phyloP scores from a whole-genome alignment of 2,113 vertebrate genomes.

The Gavialis gangeticus region DNA sequence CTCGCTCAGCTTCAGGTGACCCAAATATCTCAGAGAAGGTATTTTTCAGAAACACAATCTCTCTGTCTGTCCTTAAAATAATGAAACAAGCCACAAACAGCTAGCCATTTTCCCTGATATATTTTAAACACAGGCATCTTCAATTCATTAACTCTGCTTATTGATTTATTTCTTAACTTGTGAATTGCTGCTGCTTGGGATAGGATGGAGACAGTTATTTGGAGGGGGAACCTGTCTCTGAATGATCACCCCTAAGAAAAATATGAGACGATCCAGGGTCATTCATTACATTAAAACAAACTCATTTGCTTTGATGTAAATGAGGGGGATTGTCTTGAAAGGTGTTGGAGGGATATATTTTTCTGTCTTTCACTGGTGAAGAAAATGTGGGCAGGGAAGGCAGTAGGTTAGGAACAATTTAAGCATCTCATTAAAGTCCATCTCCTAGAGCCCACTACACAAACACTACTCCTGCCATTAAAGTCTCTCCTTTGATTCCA shows the following conservation, averaged over 20 bases:
- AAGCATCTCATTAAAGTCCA: not conserved
- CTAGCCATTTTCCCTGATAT: slow-evolving; percentile 16
- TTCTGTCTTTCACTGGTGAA: fast-evolving
- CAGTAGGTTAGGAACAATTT: not conserved
- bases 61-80: not conserved
- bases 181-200: slow-evolving; percentile 56
- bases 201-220: slow-evolving; percentile 61
- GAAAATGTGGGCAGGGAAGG: not conserved
- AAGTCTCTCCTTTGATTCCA: not conserved
- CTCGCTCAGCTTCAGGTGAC: not conserved
- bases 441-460: not conserved
- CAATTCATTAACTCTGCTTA: slow-evolving; percentile 68
- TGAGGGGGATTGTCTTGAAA: slow-evolving; percentile 57
- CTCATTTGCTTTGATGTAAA: slow-evolving; percentile 64
- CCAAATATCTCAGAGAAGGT: not conserved
- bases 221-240: slow-evolving; percentile 39
- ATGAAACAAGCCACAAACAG: slow-evolving; percentile 31
- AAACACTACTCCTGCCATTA: not conserved
- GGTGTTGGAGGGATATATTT: not conserved
- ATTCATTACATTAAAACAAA: slow-evolving; percentile 65
- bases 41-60: slow-evolving; percentile 28
- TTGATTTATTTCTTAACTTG: slow-evolving; percentile 70
- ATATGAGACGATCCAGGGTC: slow-evolving; percentile 57
- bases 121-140: slow-evolving; percentile 68
- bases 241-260: not conserved